A percentile compares a stretch with the other conserved stretches of the same genome.
Evolutionary conservation across 2,797 vertebrate species (phyloP).

Genomic region (Synaphobranchus kaupii): DNA sequence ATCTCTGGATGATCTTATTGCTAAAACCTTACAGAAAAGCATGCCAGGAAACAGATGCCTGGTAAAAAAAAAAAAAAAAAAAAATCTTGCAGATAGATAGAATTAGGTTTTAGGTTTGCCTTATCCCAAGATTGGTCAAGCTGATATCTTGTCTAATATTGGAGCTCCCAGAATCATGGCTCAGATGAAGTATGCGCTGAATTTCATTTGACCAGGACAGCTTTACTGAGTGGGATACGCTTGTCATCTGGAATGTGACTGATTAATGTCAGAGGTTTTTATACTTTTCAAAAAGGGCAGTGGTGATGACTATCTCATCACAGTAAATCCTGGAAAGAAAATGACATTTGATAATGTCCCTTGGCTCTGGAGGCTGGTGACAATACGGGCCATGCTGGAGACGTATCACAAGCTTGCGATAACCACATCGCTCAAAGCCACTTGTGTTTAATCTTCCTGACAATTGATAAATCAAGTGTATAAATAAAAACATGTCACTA

Average conservation of each 20-base stretch:
- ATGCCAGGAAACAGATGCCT: not conserved
- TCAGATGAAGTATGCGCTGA: conserved; percentile 2
- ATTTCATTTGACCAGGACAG: conserved; percentile 4
- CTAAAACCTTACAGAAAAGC: not conserved
- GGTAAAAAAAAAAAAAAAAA: not conserved
- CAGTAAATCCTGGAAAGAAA: not conserved
- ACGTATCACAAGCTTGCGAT: not conserved
- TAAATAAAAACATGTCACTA: conserved; percentile 23
- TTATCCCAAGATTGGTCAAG: not conserved
- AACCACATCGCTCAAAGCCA: conserved; percentile 1
- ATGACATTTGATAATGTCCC: conserved; percentile 2
- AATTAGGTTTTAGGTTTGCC: not conserved
- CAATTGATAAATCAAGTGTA: conserved; percentile 4
- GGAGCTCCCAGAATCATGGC: not conserved
- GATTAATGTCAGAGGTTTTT: conserved; percentile 11
- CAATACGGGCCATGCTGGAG: not conserved
- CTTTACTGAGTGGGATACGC: not conserved
- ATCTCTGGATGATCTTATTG: not conserved
- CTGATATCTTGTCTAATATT: not conserved
- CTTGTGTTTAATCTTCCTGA: not conserved
- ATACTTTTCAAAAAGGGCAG: not conserved
- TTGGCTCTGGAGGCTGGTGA: not conserved
- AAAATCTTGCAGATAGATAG: not conserved
- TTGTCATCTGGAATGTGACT: not conserved
- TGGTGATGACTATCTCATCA: conserved; percentile 5